Evolutionary conservation across 1,140 invertebrate genomes (phyloP).

Genomic region (Drosophila busckii): DNA sequence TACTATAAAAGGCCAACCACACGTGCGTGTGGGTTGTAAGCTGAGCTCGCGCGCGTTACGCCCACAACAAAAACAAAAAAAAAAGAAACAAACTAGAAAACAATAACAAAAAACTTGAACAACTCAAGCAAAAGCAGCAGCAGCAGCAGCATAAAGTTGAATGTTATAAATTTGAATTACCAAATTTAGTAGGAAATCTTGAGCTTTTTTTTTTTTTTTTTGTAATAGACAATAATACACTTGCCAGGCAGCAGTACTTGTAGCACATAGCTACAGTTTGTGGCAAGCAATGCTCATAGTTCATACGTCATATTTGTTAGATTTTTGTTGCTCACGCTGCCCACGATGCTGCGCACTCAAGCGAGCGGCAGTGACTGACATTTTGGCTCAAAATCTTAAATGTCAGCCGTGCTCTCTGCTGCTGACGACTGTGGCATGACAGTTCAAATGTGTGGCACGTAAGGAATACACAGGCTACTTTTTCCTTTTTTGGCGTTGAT

Average conservation of each 20-base stretch:
- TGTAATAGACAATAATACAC: constrained; percentile 44
- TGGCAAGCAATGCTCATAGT: too few relatives aligned
- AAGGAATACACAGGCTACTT: too few relatives aligned
- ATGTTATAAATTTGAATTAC: constrained; percentile 74
- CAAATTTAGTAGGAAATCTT: constrained; percentile 74
- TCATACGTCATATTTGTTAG: constrained; percentile 34
- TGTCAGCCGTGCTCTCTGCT: constrained; percentile 31
- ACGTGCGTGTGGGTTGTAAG: constrained; percentile 57
- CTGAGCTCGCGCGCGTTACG: constrained; percentile 53
- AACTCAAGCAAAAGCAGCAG: constrained; percentile 63
- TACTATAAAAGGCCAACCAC: constrained; percentile 55
- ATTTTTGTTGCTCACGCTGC: constrained; percentile 9
- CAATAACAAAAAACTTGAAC: constrained; percentile 67
- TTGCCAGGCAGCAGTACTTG: constrained; percentile 8
- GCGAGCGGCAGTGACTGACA: constrained; percentile 55
- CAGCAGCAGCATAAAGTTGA: constrained; percentile 47
- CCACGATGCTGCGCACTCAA: constrained; percentile 21
- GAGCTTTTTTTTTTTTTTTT: constrained; percentile 39
- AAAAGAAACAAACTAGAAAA: constrained; percentile 44
- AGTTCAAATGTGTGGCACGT: constrained; percentile 63
- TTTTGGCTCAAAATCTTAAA: constrained; percentile 72
- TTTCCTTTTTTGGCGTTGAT: constrained; percentile 60
- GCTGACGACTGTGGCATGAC: constrained; percentile 49
- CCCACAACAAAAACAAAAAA: constrained; percentile 37
- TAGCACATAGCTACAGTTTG: constrained; percentile 1